Evolutionary conservation across 2,113 vertebrate species (phyloP).

Genomic region (Eidolon helvum): DNA sequence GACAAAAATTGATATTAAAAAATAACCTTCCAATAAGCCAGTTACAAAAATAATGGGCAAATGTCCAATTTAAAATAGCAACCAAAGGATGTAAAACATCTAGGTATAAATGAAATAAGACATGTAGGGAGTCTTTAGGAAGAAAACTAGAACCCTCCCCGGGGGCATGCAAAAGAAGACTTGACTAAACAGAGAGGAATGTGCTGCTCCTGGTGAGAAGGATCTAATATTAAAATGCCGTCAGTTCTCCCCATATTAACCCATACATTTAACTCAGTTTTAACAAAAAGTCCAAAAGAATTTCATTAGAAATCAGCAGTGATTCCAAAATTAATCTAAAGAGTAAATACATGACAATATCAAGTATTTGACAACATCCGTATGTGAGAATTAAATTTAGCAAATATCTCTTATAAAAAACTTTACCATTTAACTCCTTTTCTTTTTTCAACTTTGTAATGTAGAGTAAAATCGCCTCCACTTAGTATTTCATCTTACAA

Average conservation of each 20-base stretch:
- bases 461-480: not conserved
- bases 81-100: not conserved
- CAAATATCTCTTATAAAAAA: not conserved
- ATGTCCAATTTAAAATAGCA: not conserved
- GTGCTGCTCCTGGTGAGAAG: not conserved
- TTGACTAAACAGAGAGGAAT: not conserved
- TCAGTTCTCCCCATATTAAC: not conserved
- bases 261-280: not conserved
- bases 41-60: not conserved
- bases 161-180: not conserved
- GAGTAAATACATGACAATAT: not conserved
- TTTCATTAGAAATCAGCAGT: not conserved
- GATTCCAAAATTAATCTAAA: not conserved
- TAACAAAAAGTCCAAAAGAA: not conserved
- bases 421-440: not conserved
- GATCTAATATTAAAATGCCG: not conserved
- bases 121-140: not conserved
- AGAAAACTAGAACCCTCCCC: not conserved
- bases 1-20: constrained; percentile 19
- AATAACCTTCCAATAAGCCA: not conserved
- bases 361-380: not conserved
- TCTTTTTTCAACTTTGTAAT: not conserved
- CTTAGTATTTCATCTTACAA: not conserved
- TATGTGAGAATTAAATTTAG: not conserved
- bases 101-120: not conserved